Base-by-base conservation (phyloP, 2,113 vertebrate genomes). In the Nannobrachium achirus region DNA sequence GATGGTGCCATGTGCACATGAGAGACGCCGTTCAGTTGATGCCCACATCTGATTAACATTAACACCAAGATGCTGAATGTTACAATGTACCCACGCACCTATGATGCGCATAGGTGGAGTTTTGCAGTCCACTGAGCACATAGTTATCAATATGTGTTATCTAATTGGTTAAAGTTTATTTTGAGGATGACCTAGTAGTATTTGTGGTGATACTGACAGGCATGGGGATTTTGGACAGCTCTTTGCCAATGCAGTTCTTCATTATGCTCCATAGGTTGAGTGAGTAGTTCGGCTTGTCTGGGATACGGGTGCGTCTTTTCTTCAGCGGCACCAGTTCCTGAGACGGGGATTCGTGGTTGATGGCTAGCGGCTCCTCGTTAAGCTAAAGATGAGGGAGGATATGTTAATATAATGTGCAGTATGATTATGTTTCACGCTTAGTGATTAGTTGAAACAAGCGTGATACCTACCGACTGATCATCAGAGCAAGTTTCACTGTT, bases 241-340 rank as follows among this genome's bases (percentile, higher is more conserved):
- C 96, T 76, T 97, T 98, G 64, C 96, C 96, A 0, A 98, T 98
- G 86, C 96, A 98, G 86, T 98, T 98, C 85, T 98, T 98, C 96
- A 98, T 98, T 88, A 98, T 97, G 81, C 96, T 97, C 96, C 96
- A 98, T 6, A 98, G 86, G 44, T 98, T 97, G 79, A 97, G 95
- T 58, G 95, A 97, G 56, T 98, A 97, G 88, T 98, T 97, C 39
- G 96, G 95, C 87, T 98, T 97, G 86, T 97, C 94, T 0, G 96
- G 92, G 68, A 98, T 98, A 53, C 93, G 90, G 1, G 89, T 92
- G 76, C 97, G 93, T 79, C 96, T 84, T 93, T 86, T 96, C 90
- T 88, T 96, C 92, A 93, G 83, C 78, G 88, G 89, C 25, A 83
- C 75, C 14, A 88, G 8, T 62, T 93, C 93, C 79, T 86, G 90